Base-by-base conservation (phyloP, 2,113 vertebrate species). In the Lepus timidus region DNA sequence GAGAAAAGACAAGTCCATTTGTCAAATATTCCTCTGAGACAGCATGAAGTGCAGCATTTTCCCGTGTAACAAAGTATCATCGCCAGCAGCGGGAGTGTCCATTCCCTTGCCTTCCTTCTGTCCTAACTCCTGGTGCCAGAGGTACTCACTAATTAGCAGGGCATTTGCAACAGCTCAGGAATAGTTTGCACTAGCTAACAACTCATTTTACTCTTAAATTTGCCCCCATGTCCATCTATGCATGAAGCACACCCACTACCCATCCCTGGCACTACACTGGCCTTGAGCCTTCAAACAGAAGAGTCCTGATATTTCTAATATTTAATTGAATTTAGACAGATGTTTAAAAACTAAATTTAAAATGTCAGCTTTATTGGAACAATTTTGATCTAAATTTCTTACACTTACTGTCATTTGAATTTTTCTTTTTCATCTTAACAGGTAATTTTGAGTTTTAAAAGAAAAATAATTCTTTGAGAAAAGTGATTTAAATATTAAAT, bases 1-100 rank as follows among this genome's bases (percentile, higher is more conserved):
- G 91, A 93, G 84, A 62, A 90, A 74, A 94, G 93, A 91, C 89
- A 86, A 85, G 84, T 90, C 90, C 68, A 85, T 93, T 94, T 80
- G 78, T 96, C 92, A 94, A 87, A 89, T 29, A 52, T 70, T 67
- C 67, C 73, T 71, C 84, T 85, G 76, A 62, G 19, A 65, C 39
- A 84, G 90, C 78, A 71, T 49, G 81, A 96, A 93, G 87, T 71
- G 70, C 68, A 82, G n/a, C 52, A 27, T 76, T 79, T 90, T 85
- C 94, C 85, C 88, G 74, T 58, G 52, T 73, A 93, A 74, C 90
- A 52, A 91, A 82, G 27, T 44, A 79, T 33, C 29, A 20, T 75
- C 81, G 93, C 88, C 73, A 85, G 67, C 62, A 90, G 81, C 73
- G 90, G 61, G 61, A 88, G 58, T 22, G 87, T 75, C 95, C 84